Base-by-base conservation (phyloP, 2,797 vertebrate species). In the Balearica regulorum region DNA sequence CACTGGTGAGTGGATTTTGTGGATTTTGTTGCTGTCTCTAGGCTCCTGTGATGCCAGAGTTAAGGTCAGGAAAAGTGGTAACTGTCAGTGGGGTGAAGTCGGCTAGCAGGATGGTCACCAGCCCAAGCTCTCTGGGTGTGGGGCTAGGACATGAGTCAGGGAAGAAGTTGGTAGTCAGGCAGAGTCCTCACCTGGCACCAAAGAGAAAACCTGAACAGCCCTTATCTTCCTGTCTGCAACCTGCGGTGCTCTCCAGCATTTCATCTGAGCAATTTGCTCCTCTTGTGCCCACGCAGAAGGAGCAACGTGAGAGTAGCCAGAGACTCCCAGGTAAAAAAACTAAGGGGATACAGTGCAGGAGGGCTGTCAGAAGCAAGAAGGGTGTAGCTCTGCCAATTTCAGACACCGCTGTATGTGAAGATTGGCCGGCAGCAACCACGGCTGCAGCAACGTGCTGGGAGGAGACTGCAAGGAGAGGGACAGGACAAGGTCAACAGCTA, bases 171-270 rank as follows among this genome's bases (percentile, higher is more conserved):
- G 25, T 8, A 4, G 41, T 8, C 14, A 24, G 41, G 41, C 35
- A 10, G 6, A 51, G 22, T 29, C 21, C 8, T 92, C n/a, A 3
- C 20, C 37, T 44, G 39, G 35, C n/a, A 25, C 43, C 12, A 6
- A 37, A 79, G 65, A 83, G 75, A 37, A 77, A 44, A 44, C 6
- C 9, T 5, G 35, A 83, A 25, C 84, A 75, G 70, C 41, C 64
- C 4, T 48, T 62, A 14, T 11, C 35, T 19, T 28, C n/a, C 16
- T 21, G 33, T 31, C 6, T 9, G 2, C 75, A 28, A 1, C 25
- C n/a, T 66, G 16, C 21, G 10, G 0, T 5, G 10, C 31, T 51
- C 14, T 10, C 35, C 21, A 6, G 6, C 0, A 0, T 37, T 49
- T 19, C 71, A 11, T 8, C 3, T 6, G 41, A 93, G 49, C 39